Evolutionary conservation across 1,140 invertebrate species (phyloP), one percentile per base, ranked within the genome.

Genomic region (Berghia stephanieae): DNA sequence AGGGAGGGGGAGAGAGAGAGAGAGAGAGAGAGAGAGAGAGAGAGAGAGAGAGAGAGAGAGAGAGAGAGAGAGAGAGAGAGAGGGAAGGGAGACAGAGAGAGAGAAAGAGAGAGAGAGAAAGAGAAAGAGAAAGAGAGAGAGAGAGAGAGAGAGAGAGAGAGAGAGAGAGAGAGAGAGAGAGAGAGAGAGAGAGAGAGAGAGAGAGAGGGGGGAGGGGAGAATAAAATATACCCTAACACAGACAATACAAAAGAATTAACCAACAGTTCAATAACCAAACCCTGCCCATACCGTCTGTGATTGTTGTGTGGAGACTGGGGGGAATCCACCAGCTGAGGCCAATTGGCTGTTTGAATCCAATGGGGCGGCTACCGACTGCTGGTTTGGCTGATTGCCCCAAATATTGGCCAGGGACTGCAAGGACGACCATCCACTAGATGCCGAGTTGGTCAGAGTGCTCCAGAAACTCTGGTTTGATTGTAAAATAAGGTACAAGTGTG

Each of bases 351-450:
- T 52, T 21, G 57, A 66, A 24, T 18, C 16, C 5, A 60, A 18
- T n/a, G 40, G 27, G 40, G 44, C 31, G 10, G 40, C 10, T 49
- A 70, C 43, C 44, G 67, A 46, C n/a, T 49, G n/a, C 13, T 43
- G 74, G 36, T 38, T 46, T 38, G 71, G 18, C 10, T 76, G 70
- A 46, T 77, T 80, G 10, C 78, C 80, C 81, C 83, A 84, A 42
- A 83, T 81, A 55, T 81, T 84, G 31, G 82, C 80, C 52, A 85
- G 80, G 42, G 81, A 83, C 79, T 84, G 82, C 24, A 87, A 78
- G 5, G 84, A 85, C 73, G 85, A 86, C 86, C 86, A 87, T 60
- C 86, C 82, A 60, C 77, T 84, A 75, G 83, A 84, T 16, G 85
- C 85, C 55, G 84, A 84, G 71, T 85, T 85, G 34, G 84, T 86